Evolutionary conservation across 2,113 vertebrate species (phyloP).

Genomic region (Petrocephalus microphthalmus): DNA sequence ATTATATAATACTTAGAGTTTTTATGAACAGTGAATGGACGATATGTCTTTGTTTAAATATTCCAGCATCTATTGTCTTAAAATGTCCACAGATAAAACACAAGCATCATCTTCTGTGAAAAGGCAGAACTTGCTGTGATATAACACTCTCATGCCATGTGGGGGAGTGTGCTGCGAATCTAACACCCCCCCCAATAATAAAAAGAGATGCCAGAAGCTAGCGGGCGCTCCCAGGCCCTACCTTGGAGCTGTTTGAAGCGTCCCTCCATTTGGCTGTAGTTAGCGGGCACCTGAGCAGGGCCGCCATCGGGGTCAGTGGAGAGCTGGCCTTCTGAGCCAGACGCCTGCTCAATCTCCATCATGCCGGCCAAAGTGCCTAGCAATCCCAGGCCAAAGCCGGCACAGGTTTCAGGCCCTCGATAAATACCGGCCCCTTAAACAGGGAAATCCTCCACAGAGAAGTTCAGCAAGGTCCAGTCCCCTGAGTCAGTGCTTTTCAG

Average conservation of each 20-base stretch:
- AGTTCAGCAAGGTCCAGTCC: neutral
- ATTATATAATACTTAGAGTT: neutral
- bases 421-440: neutral
- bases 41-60: neutral
- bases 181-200: neutral
- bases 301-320: slow-evolving; percentile 49
- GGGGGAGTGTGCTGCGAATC: neutral
- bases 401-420: neutral
- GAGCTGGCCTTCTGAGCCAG: slow-evolving; percentile 67
- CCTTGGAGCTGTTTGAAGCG: slow-evolving; percentile 94
- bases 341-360: slow-evolving; percentile 86
- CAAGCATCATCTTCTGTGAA: neutral
- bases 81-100: neutral
- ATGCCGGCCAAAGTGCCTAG: neutral
- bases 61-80: neutral
- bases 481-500: neutral
- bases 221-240: slow-evolving; percentile 49
- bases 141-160: neutral
- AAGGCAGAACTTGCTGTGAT: neutral
- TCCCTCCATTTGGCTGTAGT: slow-evolving; percentile 92
- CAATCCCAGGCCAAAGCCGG: neutral
- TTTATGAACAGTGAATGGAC: neutral
- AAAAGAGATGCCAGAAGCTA: neutral
- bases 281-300: slow-evolving; percentile 72
- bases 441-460: neutral